These are phyloP conservation scores for Lampris incognitus DNA, from an alignment of 2,113 vertebrate genomes.

Conservation along the genomic window DNA sequence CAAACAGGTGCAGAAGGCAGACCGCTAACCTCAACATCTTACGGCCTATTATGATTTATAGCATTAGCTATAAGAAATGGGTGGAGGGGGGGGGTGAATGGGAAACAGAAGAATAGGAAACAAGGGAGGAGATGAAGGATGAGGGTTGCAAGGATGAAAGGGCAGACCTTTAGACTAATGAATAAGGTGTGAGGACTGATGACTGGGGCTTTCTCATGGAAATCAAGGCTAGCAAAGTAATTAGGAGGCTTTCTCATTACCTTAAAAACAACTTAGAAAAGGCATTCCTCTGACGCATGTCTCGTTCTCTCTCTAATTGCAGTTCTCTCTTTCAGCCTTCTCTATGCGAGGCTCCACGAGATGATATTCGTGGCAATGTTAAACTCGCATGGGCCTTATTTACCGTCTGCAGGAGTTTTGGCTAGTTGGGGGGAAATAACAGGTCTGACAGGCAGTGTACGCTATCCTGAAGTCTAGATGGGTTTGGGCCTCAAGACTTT, in stretches of 20 bases:
- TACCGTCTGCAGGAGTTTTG: too few species aligned
- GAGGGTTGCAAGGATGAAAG: constrained; percentile 10
- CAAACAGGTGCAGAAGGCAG: neutral
- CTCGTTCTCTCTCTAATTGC: neutral
- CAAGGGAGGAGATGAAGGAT: constrained; percentile 21
- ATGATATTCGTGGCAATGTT: too few species aligned
- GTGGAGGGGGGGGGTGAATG: constrained; percentile 16
- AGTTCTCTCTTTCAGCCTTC: neutral
- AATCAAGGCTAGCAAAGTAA: constrained; percentile 69
- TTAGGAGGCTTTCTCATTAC: constrained; percentile 72
- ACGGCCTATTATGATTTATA: constrained; percentile 24
- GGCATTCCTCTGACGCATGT: constrained; percentile 41
- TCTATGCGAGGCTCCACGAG: neutral
- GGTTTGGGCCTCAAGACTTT: too few species aligned
- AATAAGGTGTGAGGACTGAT: constrained; percentile 75
- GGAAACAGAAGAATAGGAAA: constrained; percentile 46
- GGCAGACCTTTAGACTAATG: constrained; percentile 64
- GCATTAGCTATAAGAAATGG: neutral
- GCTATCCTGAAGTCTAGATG: too few species aligned
- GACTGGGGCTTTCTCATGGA: constrained; percentile 71
- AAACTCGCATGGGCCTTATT: too few species aligned
- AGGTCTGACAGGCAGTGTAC: too few species aligned
- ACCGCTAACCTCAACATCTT: neutral
- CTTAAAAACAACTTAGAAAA: constrained; percentile 65
- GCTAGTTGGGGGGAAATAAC: too few species aligned